Conservation (phyloP, 1,140 invertebrate species). For the Gryon sp. region DNA sequence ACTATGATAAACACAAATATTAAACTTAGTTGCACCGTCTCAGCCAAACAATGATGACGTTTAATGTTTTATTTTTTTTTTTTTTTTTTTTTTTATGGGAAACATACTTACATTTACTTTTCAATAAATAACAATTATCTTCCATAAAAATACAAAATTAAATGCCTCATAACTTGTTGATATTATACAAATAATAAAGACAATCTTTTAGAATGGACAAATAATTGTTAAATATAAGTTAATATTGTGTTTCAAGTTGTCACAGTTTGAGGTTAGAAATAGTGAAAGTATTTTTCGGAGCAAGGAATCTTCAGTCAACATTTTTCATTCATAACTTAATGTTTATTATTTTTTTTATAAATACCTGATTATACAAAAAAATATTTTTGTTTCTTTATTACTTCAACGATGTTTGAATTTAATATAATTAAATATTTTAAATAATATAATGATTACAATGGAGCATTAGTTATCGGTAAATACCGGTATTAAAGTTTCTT, state of each 20-base stretch:
- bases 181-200: not conserved
- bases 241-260: not conserved
- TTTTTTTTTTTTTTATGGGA: too few relatives aligned
- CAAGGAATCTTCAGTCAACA: too few relatives aligned
- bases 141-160: too few relatives aligned
- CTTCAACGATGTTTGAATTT: not conserved
- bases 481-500: not conserved
- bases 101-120: not conserved
- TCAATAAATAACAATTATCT: too few relatives aligned
- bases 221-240: too few relatives aligned
- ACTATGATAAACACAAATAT: not conserved
- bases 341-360: not conserved
- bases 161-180: too few relatives aligned
- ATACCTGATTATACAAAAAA: not conserved
- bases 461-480: not conserved
- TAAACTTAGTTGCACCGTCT: not conserved
- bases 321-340: not conserved
- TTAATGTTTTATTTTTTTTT: not conserved
- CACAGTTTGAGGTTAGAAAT: conserved; percentile 1
- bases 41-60: conserved; percentile 2
- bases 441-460: not conserved
- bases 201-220: not conserved
- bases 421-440: not conserved
- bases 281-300: not conserved
- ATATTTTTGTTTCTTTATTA: too few relatives aligned